Evolutionary conservation across 2,113 vertebrate genomes (phyloP).

Genomic region (Manacus vitellinus): DNA sequence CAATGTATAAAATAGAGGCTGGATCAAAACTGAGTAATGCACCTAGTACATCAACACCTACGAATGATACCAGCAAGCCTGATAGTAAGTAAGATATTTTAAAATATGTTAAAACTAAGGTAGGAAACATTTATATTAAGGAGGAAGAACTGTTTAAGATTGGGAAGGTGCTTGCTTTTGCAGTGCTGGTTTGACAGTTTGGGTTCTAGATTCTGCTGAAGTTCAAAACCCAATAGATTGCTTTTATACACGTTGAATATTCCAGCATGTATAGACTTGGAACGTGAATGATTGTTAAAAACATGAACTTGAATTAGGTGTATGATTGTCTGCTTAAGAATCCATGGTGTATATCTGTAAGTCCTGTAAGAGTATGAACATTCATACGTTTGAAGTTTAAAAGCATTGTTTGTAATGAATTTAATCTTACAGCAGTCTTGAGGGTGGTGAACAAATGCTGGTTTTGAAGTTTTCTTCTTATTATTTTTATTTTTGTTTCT

Average conservation of each 20-base stretch:
- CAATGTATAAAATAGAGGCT: constrained; percentile 80
- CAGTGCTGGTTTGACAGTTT: background rate
- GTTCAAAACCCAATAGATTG: background rate
- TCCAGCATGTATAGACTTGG: background rate
- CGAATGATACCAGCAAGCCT: constrained; percentile 62
- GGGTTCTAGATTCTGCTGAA: background rate
- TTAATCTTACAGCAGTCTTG: background rate
- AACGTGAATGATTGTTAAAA: background rate
- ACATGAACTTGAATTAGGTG: background rate
- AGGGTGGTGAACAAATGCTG: background rate
- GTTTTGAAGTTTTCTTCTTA: background rate
- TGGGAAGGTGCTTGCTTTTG: background rate
- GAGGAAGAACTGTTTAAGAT: background rate
- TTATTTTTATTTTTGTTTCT: background rate
- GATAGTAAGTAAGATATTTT: constrained; percentile 72
- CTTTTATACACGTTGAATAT: background rate
- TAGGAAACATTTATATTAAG: background rate
- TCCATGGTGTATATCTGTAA: background rate
- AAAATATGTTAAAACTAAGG: background rate
- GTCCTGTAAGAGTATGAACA: background rate
- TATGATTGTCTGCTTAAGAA: background rate
- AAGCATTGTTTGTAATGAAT: background rate
- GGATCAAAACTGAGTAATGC: constrained; percentile 32
- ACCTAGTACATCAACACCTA: constrained; percentile 91
- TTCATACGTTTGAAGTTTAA: background rate